A percentile compares a stretch with the other conserved stretches of the same genome.
These are phyloP conservation scores for Scaptomyza tumidula DNA, from an alignment of 2,888 invertebrate species.

Conservation along the genomic window DNA sequence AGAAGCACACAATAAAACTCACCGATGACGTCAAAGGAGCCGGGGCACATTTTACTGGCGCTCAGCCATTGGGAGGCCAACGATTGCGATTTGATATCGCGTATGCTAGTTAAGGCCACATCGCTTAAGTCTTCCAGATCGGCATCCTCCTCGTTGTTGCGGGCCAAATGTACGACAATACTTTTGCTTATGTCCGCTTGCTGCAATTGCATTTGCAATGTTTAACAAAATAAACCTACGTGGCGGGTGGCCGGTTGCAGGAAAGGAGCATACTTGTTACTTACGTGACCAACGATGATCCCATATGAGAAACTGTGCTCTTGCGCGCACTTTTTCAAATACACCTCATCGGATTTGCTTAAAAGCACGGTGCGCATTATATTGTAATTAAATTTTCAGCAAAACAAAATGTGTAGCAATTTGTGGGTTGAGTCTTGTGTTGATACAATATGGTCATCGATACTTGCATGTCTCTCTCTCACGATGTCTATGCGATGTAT, in stretches of 20 bases:
- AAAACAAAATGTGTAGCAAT: conserved; percentile 34
- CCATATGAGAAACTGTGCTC: conserved; percentile 89
- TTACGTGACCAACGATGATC: conserved; percentile 92
- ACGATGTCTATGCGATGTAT: background rate
- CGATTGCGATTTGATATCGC: conserved; percentile 77
- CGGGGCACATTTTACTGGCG: conserved; percentile 95
- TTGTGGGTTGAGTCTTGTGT: conserved; percentile 29
- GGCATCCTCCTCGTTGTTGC: conserved; percentile 87
- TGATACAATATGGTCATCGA: conserved; percentile 22
- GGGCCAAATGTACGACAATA: conserved; percentile 91
- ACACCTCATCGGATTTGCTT: conserved; percentile 88
- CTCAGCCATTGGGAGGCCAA: conserved; percentile 90
- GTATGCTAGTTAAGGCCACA: conserved; percentile 55
- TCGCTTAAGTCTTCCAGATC: conserved; percentile 66
- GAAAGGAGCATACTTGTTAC: conserved; percentile 28
- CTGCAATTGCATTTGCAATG: conserved; percentile 54
- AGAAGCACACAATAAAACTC: conserved; percentile 18
- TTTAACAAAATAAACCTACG: conserved; percentile 54
- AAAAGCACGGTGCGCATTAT: conserved; percentile 88
- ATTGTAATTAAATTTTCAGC: conserved; percentile 38
- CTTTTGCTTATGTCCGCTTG: conserved; percentile 88
- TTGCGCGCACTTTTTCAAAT: conserved; percentile 88
- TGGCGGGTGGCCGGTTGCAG: conserved; percentile 33
- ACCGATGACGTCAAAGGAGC: conserved; percentile 94
- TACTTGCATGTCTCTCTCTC: background rate